Percentiles rank a stretch among this genome's conserved stretches.
Evolutionary conservation across 2,113 vertebrate species (phyloP).

Genomic region (Nyctereutes procyonoides): DNA sequence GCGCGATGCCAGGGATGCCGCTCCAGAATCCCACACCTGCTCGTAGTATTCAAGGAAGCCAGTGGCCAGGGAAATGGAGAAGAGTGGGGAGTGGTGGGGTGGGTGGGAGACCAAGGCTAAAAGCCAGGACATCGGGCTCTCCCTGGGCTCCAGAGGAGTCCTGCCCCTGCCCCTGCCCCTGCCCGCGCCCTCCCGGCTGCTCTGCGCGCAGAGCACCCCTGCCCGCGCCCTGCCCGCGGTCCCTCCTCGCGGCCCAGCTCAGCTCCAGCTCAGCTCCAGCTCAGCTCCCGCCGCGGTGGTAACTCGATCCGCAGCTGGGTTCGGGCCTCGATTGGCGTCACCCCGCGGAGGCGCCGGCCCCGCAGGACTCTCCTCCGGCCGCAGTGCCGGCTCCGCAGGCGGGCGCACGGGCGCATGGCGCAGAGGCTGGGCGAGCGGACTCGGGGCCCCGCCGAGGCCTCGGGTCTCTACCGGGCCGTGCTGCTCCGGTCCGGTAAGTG

Average conservation of each 20-base stretch:
- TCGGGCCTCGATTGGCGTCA: background rate
- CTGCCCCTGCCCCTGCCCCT: too few species aligned
- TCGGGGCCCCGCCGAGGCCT: conserved; percentile 81
- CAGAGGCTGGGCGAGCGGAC: conserved; percentile 84
- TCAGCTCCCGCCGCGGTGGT: background rate
- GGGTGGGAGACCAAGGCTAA: background rate
- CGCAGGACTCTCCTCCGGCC: background rate
- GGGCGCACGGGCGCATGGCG: conserved; percentile 80
- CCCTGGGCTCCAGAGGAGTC: background rate
- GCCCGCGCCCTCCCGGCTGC: background rate
- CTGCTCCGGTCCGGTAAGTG: conserved; percentile 92
- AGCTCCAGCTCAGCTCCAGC: too few species aligned
- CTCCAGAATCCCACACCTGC: background rate
- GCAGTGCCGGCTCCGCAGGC: background rate
- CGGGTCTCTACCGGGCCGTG: conserved; percentile 87
- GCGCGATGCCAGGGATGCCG: background rate
- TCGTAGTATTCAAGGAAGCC: background rate
- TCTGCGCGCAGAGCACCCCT: too few species aligned
- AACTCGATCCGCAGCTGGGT: conserved; percentile 62
- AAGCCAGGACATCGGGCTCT: background rate
- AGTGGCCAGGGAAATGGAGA: background rate
- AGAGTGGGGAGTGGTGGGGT: background rate
- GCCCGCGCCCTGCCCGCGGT: background rate
- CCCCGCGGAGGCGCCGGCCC: conserved; percentile 63
- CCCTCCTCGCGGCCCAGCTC: background rate